Evolutionary conservation across 2,888 invertebrate genomes (phyloP).

Genomic region (Lucinisca nassula): DNA sequence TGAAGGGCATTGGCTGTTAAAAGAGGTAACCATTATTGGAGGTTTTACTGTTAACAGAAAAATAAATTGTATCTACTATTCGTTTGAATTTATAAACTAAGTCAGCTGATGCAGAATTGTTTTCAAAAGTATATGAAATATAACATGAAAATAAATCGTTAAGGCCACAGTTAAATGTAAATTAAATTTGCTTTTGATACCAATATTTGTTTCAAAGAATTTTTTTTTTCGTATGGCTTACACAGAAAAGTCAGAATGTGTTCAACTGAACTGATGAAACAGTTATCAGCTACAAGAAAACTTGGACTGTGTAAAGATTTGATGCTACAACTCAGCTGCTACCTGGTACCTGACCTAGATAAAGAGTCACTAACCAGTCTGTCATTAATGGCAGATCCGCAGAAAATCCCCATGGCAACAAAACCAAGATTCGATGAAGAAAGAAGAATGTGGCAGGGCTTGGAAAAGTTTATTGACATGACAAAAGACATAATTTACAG

Average conservation of each 20-base stretch:
- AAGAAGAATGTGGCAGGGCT: constrained; percentile 72
- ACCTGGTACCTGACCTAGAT: constrained; percentile 63
- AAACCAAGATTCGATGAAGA: constrained; percentile 69
- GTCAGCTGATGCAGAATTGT: too few relatives aligned
- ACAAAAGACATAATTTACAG: constrained; percentile 67
- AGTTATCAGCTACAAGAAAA: constrained; percentile 65
- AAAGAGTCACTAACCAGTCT: constrained; percentile 60
- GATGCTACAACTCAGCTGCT: constrained; percentile 71
- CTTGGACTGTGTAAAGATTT: constrained; percentile 75
- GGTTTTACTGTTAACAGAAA: too few relatives aligned
- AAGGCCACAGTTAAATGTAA: too few relatives aligned
- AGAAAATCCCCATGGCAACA: constrained; percentile 11
- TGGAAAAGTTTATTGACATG: constrained; percentile 74
- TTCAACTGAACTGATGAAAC: constrained; percentile 66
- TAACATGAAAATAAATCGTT: too few relatives aligned
- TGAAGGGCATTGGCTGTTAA: too few relatives aligned
- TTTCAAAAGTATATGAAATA: too few relatives aligned
- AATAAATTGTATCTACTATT: too few relatives aligned
- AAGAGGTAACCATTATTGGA: too few relatives aligned
- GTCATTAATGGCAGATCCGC: constrained; percentile 40
- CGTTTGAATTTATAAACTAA: too few relatives aligned
- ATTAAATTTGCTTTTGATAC: too few relatives aligned
- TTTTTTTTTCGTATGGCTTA: too few relatives aligned
- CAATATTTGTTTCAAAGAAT: too few relatives aligned
- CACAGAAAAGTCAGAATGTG: constrained; percentile 72